Percentiles rank a stretch among this genome's conserved stretches.
phyloP scores from a whole-genome alignment of 64 coral and sea anemone species.

The Pocillopora damicornis region DNA sequence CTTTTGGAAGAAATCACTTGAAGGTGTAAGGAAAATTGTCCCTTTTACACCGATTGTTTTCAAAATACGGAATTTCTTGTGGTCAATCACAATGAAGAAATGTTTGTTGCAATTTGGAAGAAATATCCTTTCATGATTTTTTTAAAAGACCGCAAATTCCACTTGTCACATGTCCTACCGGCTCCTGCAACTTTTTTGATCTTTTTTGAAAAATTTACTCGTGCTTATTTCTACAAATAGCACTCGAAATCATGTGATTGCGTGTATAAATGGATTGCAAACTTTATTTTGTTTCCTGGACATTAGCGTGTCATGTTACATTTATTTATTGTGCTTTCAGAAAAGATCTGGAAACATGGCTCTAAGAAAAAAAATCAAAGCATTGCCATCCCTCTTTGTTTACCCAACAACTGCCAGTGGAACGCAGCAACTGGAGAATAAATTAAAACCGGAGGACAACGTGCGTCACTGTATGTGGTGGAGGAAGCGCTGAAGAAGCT shows the following conservation, averaged over 20 bases:
- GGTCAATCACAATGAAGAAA: no score
- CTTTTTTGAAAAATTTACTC: no score
- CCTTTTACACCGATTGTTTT: not conserved
- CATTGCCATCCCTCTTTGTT: constrained; percentile 27
- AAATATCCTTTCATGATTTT: no score
- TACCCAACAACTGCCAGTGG: constrained; percentile 45
- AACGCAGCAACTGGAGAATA: constrained; percentile 17
- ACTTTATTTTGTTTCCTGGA: no score
- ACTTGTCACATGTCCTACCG: no score
- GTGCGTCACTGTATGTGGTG: not conserved
- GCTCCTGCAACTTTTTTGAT: no score
- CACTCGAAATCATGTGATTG: no score
- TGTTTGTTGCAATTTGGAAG: no score
- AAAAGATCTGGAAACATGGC: not conserved
- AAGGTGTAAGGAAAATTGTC: not conserved
- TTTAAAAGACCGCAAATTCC: no score
- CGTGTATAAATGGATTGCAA: no score
- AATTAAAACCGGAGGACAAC: not conserved
- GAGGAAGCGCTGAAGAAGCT: constrained; percentile 40
- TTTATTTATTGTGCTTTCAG: not conserved
- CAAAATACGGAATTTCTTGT: no score
- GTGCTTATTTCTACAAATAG: no score
- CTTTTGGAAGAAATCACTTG: not conserved
- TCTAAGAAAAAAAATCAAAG: not conserved
- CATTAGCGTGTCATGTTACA: not conserved